These are phyloP conservation scores for Phrixothrix hirtus DNA, from an alignment of 2,888 invertebrate species.

Conservation along the genomic window DNA sequence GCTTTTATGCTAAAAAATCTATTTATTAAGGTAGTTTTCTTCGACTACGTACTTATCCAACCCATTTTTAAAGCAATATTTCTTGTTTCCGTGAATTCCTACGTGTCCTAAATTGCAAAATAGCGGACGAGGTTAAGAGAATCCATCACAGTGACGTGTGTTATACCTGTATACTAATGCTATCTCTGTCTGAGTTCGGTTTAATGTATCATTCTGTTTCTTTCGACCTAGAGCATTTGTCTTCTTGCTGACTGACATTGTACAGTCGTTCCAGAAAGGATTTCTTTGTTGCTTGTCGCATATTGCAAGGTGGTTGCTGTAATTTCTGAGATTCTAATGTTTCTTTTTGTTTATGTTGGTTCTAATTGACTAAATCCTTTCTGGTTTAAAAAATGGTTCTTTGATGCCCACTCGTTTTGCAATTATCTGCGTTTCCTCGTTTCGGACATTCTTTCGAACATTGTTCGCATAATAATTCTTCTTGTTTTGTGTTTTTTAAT, in stretches of 20 bases:
- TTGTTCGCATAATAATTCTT: slow-evolving; percentile 11
- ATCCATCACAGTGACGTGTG: slow-evolving; percentile 45
- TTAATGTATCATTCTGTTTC: slow-evolving; percentile 38
- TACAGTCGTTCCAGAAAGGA: slow-evolving; percentile 31
- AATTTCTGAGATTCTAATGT: slow-evolving; percentile 20
- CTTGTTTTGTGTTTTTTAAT: slow-evolving; percentile 10
- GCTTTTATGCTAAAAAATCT: slow-evolving; percentile 10
- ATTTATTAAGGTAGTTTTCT: slow-evolving; percentile 12
- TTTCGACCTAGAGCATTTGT: slow-evolving; percentile 40
- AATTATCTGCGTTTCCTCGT: background rate
- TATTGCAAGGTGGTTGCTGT: slow-evolving; percentile 15
- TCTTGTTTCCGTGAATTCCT: slow-evolving; percentile 25
- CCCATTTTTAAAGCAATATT: slow-evolving; percentile 27
- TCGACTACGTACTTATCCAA: slow-evolving; percentile 13
- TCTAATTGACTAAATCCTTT: slow-evolving; percentile 16
- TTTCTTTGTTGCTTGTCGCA: slow-evolving; percentile 29
- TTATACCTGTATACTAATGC: slow-evolving; percentile 42
- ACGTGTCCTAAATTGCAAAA: slow-evolving; percentile 28
- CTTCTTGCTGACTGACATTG: slow-evolving; percentile 41
- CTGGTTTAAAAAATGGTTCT: background rate
- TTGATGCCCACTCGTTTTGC: background rate
- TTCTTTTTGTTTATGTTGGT: slow-evolving; percentile 4
- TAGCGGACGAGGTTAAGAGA: slow-evolving; percentile 30
- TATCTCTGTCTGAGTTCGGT: slow-evolving; percentile 34
- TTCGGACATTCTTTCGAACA: background rate